phyloP scores from a whole-genome alignment of 2,888 invertebrate genomes.

The Aspidiotus destructor region DNA sequence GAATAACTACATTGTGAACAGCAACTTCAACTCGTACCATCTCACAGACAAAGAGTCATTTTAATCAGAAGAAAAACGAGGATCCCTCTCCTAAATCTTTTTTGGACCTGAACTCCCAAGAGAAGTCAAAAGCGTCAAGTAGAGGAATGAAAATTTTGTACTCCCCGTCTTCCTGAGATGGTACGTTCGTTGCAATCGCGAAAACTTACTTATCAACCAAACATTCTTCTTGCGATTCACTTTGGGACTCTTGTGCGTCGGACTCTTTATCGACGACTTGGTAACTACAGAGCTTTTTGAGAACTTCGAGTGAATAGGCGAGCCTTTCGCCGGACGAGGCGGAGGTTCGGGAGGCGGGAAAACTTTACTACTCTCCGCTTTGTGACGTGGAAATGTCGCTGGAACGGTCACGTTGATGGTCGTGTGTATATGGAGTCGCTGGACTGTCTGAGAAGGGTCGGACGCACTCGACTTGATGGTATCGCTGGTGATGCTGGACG shows the following conservation, averaged over 20 bases:
- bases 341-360: conserved; percentile 40
- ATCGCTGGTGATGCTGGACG: conserved; percentile 31
- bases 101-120: too few species aligned
- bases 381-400: conserved; percentile 37
- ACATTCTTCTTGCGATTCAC: conserved; percentile 57
- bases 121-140: too few species aligned
- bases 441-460: too few species aligned
- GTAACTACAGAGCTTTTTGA: conserved; percentile 44
- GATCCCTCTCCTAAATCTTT: too few species aligned
- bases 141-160: too few species aligned
- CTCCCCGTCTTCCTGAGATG: too few species aligned
- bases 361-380: conserved; percentile 35
- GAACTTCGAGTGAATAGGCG: conserved; percentile 40
- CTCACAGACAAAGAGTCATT: too few species aligned
- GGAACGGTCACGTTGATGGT: conserved; percentile 33
- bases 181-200: too few species aligned
- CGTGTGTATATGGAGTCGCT: conserved; percentile 28
- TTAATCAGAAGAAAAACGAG: too few species aligned
- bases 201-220: conserved; percentile 58
- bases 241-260: conserved; percentile 42
- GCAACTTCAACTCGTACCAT: too few species aligned
- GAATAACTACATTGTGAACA: too few species aligned
- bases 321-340: conserved; percentile 39
- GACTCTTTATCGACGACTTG: conserved; percentile 43
- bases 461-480: too few species aligned